Base-by-base conservation (phyloP, 1,140 invertebrate species). In the Babylonia areolata region DNA sequence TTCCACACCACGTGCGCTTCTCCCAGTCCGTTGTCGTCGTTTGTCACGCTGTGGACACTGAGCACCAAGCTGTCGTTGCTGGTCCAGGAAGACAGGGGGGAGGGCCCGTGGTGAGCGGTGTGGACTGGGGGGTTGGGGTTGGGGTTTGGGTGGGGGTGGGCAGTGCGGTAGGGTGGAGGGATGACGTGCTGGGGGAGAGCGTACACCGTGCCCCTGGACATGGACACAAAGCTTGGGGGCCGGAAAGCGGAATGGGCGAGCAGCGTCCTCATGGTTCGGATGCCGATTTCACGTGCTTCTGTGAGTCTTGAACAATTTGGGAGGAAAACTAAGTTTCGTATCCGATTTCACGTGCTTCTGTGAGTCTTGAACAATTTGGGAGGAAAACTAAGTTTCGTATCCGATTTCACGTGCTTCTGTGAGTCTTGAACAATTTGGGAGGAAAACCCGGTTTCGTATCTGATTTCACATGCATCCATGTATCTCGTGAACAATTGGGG, bases 171-270 rank as follows among this genome's bases (percentile, higher is more conserved):
- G 81, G 64, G 17, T 12, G 81, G 17, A 5, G 28, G 51, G 9
- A 82, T 51, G 33, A 46, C 40, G 51, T n/a, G 54, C 20, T 54
- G 71, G 6, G 82, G 82, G 20, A 84, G 69, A 64, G 64, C 82
- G 69, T 73, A 84, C 54, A 39, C 82, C 37, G 82, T 40, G 3
- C 42, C 42, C n/a, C 80, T 28, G 28, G 42, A 46, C 23, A 28
- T 23, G 42, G 80, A 81, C 28, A 81, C 80, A 33, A 81, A 81
- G 51, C 46, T 46, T 17, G 80, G 80, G 35, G 80, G 80, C 3
- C 46, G 80, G 17, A 58, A 58, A 2, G 80, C 58, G 1, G 46
- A 35, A 6, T 51, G 31, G 9, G 80, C 35, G 5, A 31, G 33
- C n/a, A 81, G 51, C 35, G 35, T 35, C 9, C 33, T n/a, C 73